A percentile compares a stretch with the other conserved stretches of the same genome.
These are phyloP conservation scores for Trissolcus brochymenae DNA, from an alignment of 2,888 invertebrate genomes.

Conservation along the genomic window DNA sequence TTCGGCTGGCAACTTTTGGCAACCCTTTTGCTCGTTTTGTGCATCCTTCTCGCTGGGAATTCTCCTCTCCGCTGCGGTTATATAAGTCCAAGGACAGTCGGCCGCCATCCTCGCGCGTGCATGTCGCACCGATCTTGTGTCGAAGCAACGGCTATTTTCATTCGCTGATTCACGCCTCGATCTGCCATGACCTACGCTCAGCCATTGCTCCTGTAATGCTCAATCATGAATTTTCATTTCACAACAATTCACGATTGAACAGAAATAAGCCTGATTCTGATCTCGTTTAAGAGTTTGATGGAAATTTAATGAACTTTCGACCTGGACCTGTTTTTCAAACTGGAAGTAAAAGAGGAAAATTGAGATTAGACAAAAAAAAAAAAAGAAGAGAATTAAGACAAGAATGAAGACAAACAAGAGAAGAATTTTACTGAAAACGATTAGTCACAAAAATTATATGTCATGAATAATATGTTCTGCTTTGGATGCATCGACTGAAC, in stretches of 20 bases:
- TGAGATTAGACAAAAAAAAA: background rate
- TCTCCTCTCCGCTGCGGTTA: slow-evolving; percentile 61
- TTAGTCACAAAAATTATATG: slow-evolving; percentile 14
- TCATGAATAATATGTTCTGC: no score
- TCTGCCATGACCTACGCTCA: slow-evolving; percentile 47
- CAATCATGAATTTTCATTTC: background rate
- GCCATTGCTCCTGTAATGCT: background rate
- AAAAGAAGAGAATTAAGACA: slow-evolving; percentile 12
- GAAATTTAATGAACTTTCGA: no score
- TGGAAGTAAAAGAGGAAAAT: slow-evolving; percentile 14
- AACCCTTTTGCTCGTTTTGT: slow-evolving; percentile 49
- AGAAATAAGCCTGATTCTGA: no score
- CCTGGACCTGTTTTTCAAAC: slow-evolving; percentile 20
- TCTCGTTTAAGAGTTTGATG: no score
- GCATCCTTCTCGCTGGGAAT: slow-evolving; percentile 18
- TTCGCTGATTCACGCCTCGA: slow-evolving; percentile 46
- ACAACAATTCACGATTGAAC: no score
- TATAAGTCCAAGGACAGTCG: slow-evolving; percentile 68
- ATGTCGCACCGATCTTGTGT: slow-evolving; percentile 40
- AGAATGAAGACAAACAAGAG: no score
- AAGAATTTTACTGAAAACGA: slow-evolving; percentile 4
- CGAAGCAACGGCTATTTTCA: slow-evolving; percentile 35
- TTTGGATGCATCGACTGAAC: no score
- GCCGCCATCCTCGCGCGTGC: slow-evolving; percentile 46
- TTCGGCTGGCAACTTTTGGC: slow-evolving; percentile 1